Evolutionary conservation across 2,113 vertebrate species (phyloP).

Genomic region (Myrmophylax atrothorax): DNA sequence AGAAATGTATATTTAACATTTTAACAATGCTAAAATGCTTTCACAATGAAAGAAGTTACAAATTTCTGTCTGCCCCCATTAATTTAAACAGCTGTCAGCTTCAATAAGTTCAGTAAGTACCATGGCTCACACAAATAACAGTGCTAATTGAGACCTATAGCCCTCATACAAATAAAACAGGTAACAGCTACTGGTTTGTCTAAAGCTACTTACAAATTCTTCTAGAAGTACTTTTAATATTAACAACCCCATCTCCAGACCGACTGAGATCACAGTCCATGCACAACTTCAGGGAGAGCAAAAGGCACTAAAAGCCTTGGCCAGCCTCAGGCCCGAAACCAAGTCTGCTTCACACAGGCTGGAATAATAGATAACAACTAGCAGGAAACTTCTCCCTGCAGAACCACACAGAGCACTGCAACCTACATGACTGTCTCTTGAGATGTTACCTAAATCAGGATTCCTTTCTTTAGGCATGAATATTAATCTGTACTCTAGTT

Average conservation of each 20-base stretch:
- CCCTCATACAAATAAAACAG: background rate
- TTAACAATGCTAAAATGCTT: background rate
- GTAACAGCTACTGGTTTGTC: background rate
- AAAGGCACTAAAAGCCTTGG: background rate
- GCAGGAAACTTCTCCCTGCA: background rate
- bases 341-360: background rate
- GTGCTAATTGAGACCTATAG: background rate
- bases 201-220: background rate
- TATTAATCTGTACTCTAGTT: background rate
- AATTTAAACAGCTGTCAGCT: background rate
- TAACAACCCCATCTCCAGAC: background rate
- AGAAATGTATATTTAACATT: fast-evolving
- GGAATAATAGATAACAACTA: too few relatives aligned
- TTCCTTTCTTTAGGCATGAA: background rate
- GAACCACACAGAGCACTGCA: background rate
- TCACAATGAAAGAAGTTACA: background rate
- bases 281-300: background rate
- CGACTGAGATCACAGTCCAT: background rate
- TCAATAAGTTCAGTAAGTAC: background rate
- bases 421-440: background rate
- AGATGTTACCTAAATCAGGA: background rate
- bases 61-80: background rate
- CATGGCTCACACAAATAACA: background rate
- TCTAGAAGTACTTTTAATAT: background rate
- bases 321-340: background rate